A percentile compares a stretch with the other conserved stretches of the same genome.
These are phyloP conservation scores for Megaustenia siamemsis DNA, from an alignment of 2,888 invertebrate genomes.

Conservation along the genomic window DNA sequence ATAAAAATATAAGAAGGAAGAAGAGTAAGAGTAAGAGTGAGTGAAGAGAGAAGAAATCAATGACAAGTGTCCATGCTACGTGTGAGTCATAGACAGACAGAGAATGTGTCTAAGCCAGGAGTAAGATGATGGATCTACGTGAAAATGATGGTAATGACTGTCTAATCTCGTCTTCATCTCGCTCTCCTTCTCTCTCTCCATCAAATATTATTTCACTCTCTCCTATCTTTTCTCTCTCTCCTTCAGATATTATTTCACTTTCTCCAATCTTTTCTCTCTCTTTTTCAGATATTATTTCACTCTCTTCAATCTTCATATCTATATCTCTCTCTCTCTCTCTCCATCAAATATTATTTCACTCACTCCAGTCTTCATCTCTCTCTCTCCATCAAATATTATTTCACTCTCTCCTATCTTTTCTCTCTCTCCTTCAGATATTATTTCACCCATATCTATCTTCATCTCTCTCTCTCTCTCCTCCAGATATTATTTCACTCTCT, in stretches of 20 bases:
- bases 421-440: background rate
- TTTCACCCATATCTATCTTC: background rate
- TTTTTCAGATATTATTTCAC: background rate
- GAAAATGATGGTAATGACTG: background rate
- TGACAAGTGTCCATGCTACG: background rate
- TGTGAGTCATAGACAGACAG: background rate
- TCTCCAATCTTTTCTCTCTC: background rate
- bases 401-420: background rate
- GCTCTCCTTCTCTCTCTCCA: background rate
- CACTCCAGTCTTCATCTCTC: background rate
- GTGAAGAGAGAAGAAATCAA: background rate
- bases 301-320: background rate
- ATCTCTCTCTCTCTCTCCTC: slow-evolving; percentile 14
- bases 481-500: background rate
- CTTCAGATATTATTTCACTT: no score
- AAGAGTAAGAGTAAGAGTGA: no score
- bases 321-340: background rate
- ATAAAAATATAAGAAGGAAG: no score
- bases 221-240: background rate
- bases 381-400: background rate
- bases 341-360: background rate
- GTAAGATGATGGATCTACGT: background rate
- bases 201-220: background rate
- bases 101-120: background rate
- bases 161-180: background rate